phyloP scores from a whole-genome alignment of 1,140 invertebrate species.

The Drosophila sproati region DNA sequence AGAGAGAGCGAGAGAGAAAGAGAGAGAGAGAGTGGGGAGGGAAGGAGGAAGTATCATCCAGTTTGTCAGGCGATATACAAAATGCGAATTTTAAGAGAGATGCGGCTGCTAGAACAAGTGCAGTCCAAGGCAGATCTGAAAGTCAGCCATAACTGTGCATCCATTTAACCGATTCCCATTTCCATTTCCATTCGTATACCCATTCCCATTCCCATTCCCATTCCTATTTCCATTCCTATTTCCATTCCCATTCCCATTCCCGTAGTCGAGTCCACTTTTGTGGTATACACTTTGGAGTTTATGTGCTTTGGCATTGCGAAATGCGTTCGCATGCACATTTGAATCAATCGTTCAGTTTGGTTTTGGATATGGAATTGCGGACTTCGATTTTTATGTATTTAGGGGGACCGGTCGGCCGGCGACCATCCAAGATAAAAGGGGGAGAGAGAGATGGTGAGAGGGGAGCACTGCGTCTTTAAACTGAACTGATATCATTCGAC shows the following conservation, averaged over 20 bases:
- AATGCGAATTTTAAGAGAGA: conserved; percentile 64
- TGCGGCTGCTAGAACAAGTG: conserved; percentile 74
- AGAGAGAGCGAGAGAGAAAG: background rate
- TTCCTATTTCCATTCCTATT: background rate
- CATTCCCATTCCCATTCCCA: conserved; percentile 1
- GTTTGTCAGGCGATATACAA: conserved; percentile 56
- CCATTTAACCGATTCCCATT: conserved; percentile 40
- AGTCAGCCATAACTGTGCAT: conserved; percentile 39
- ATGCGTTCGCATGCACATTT: conserved; percentile 79
- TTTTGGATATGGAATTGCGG: conserved; percentile 24
- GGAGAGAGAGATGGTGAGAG: background rate
- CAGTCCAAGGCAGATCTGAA: conserved; percentile 27
- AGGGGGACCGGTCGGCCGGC: conserved; percentile 51
- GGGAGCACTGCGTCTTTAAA: conserved; percentile 20
- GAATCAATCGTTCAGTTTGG: conserved; percentile 70
- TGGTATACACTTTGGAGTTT: conserved; percentile 58
- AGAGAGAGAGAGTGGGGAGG: no score
- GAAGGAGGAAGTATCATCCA: conserved; percentile 24
- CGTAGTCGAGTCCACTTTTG: conserved; percentile 43
- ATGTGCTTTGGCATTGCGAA: conserved; percentile 70
- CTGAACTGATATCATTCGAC: conserved; percentile 66
- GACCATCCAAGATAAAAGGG: conserved; percentile 1
- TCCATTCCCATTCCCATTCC: conserved; percentile 23
- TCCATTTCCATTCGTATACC: background rate
- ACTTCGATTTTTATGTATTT: conserved; percentile 61